Conservation (phyloP, 2,888 invertebrate genomes). For the Agrypnus murinus region DNA sequence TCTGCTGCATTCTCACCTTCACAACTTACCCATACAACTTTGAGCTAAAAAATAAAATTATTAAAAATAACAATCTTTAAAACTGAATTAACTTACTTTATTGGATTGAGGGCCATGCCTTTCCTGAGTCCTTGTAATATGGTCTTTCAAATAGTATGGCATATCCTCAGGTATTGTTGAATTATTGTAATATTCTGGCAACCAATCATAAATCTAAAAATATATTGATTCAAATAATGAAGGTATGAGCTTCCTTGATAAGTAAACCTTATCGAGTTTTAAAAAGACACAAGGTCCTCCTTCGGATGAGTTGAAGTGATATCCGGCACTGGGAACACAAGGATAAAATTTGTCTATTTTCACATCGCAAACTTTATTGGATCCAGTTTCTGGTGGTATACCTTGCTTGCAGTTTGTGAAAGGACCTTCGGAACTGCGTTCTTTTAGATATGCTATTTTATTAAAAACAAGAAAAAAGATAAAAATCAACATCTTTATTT, state of each 20-base stretch:
- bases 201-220: constrained; percentile 90
- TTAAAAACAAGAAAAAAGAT: constrained; percentile 43
- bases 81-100: constrained; percentile 23
- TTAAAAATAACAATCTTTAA: not conserved
- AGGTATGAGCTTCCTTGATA: too few relatives aligned
- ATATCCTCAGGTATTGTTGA: constrained; percentile 82
- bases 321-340: constrained; percentile 86
- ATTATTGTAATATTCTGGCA: constrained; percentile 85
- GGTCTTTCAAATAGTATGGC: constrained; percentile 84
- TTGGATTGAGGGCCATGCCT: constrained; percentile 26
- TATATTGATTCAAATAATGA: too few relatives aligned
- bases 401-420: constrained; percentile 75
- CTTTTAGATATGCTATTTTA: constrained; percentile 68
- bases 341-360: constrained; percentile 81
- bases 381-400: constrained; percentile 74
- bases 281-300: constrained; percentile 96
- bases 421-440: constrained; percentile 70
- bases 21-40: constrained; percentile 93
- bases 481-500: too few relatives aligned
- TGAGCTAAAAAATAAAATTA: constrained; percentile 70
- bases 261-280: constrained; percentile 95
- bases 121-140: constrained; percentile 71
- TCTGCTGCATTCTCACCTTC: constrained; percentile 96
- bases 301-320: constrained; percentile 84
- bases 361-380: constrained; percentile 86